Evolutionary conservation across 2,888 invertebrate species (phyloP).

Genomic region (Heliconius ismenius): DNA sequence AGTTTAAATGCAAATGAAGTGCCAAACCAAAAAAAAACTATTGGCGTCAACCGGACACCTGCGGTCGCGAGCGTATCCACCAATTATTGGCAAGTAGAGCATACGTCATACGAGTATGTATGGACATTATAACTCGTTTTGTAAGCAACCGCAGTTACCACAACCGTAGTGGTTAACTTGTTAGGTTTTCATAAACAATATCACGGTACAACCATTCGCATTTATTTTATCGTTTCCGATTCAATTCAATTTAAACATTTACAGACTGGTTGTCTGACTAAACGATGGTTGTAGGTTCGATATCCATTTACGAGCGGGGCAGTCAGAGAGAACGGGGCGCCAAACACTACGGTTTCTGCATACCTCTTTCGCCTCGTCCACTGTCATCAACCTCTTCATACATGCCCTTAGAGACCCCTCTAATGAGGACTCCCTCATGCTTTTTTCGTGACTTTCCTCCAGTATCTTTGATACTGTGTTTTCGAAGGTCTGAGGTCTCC

Average conservation of each 20-base stretch:
- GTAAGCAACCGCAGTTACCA: conserved; percentile 44
- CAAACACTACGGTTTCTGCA: no score
- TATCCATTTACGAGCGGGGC: background rate
- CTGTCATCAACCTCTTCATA: no score
- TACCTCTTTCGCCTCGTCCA: no score
- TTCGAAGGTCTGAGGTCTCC: no score
- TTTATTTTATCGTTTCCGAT: conserved; percentile 32
- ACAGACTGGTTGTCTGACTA: background rate
- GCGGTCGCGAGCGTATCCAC: conserved; percentile 16
- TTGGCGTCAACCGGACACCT: conserved; percentile 3
- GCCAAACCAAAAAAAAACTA: conserved; percentile 19
- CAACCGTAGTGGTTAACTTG: conserved; percentile 46
- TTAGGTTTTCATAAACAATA: conserved; percentile 45
- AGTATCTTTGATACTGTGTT: no score
- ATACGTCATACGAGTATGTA: conserved; percentile 25
- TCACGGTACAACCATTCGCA: conserved; percentile 23
- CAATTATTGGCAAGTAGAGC: conserved; percentile 41
- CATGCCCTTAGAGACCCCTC: no score
- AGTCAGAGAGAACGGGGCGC: no score
- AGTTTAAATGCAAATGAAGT: conserved; percentile 14
- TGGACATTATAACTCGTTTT: conserved; percentile 43
- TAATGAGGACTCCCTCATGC: no score
- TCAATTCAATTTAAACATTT: conserved; percentile 19
- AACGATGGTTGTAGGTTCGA: background rate
- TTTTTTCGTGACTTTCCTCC: no score